Percentiles rank a stretch among this genome's conserved stretches.
Conservation (phyloP, 2,113 vertebrate genomes). For the Ochotona princeps region DNA sequence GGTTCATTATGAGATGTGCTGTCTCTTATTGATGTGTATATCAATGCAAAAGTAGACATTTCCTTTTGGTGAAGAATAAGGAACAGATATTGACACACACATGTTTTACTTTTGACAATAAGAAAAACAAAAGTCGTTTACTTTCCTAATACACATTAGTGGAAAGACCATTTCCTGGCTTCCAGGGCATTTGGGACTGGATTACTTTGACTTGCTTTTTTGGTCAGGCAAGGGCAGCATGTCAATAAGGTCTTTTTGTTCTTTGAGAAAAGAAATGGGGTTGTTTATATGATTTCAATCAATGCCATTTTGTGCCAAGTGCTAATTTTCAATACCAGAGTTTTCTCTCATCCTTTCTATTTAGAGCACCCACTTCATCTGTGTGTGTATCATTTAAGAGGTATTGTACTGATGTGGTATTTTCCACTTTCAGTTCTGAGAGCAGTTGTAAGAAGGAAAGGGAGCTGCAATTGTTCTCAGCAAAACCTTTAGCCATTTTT, state of each 20-base stretch:
- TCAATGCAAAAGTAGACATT: not conserved
- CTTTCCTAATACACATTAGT: not conserved
- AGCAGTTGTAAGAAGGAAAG: not conserved
- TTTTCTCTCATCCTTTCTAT: conserved; percentile 58
- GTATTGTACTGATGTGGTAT: not conserved
- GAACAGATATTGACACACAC: not conserved
- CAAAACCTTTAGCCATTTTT: not conserved
- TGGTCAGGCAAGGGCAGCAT: conserved; percentile 25
- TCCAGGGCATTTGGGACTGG: not conserved
- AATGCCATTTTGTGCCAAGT: conserved; percentile 56
- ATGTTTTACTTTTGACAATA: not conserved
- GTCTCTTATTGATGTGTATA: not conserved
- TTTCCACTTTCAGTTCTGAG: not conserved
- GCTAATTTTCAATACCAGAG: conserved; percentile 52
- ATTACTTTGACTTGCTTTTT: conserved; percentile 14
- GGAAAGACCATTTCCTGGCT: not conserved
- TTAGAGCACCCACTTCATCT: conserved; percentile 43
- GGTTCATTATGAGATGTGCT: not conserved
- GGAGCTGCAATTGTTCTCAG: conserved; percentile 10
- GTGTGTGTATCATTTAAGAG: conserved; percentile 31
- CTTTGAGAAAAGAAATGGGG: conserved; percentile 50
- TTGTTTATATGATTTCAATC: conserved; percentile 68
- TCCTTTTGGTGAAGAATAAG: not conserved
- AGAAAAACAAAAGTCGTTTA: not conserved
- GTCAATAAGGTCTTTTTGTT: conserved; percentile 7